Base-by-base conservation (phyloP, 2,113 vertebrate genomes). In the Plecturocebus donacophilus region DNA sequence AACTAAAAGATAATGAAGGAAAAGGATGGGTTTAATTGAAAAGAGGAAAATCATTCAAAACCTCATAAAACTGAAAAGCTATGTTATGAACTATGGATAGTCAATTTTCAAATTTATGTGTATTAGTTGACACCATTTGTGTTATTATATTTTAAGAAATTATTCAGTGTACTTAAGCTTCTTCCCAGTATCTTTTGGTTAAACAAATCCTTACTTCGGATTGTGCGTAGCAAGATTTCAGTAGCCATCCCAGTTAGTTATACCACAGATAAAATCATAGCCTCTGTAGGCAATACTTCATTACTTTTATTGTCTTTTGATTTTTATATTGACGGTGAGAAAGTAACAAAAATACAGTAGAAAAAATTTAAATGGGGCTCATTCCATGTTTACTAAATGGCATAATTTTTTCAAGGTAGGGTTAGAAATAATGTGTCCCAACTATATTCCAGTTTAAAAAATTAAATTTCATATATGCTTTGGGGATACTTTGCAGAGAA, bases 1-100 rank as follows among this genome's bases (percentile, higher is more conserved):
- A 97, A 98, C 98, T 98, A 97, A 97, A 97, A 98, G 96, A 97
- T 84, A 98, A 98, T 95, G 92, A 64, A 96, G 97, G 96, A 97
- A 97, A 97, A 98, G 97, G 94, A 87, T 52, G 97, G 82, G 66
- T 98, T 98, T 98, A 98, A 98, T 97, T 61, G 76, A 96, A 97
- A 97, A 92, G 81, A 95, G 81, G 73, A 95, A 96, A 97, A 96
- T 92, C 56, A 97, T 92, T 95, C n/a, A 87, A 92, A 88, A 93
- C 23, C 73, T 93, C 54, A 38, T 90, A 94, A 91, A 92, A 91
- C 32, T 49, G 61, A 96, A 94, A 91, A 66, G 42, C 73, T 89
- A 82, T 5, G 23, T 76, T 92, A 64, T 32, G 91, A 83, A 86
- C 87, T 42, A 75, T 25, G 21, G 47, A 47, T 1, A 45, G 47